A percentile compares a stretch with the other conserved stretches of the same genome.
Conservation (phyloP, 2,113 vertebrate genomes). For the Myotis lucifugus region DNA sequence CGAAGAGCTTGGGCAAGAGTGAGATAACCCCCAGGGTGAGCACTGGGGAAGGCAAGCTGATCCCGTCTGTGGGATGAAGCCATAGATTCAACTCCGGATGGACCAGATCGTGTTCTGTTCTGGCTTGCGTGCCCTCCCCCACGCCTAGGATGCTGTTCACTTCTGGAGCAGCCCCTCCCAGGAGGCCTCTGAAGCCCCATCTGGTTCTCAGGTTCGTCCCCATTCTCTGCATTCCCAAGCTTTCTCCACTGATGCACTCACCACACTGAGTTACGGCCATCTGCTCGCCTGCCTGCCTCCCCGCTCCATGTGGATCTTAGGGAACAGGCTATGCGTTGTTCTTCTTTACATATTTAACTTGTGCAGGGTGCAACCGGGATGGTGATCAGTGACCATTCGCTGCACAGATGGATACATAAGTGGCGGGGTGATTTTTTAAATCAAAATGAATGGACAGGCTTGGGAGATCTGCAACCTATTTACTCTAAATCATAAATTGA, state of each 20-base stretch:
- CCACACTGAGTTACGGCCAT: fast-evolving
- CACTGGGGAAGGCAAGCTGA: neutral
- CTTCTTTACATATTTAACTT: neutral
- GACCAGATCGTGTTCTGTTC: neutral
- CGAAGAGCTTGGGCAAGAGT: neutral
- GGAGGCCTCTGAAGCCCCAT: neutral
- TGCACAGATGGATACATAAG: neutral
- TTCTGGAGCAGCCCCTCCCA: neutral
- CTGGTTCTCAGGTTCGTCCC: neutral
- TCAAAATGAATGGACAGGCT: neutral
- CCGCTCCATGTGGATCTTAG: neutral
- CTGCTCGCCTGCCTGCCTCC: neutral
- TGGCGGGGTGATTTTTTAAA: neutral
- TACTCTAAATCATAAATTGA: neutral
- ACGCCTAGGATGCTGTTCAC: neutral
- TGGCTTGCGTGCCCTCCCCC: fast-evolving
- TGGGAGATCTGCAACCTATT: neutral
- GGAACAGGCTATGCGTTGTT: fast-evolving
- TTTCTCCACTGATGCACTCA: neutral
- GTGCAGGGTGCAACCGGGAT: neutral
- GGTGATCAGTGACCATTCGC: neutral
- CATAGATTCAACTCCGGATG: neutral
- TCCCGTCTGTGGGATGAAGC: neutral
- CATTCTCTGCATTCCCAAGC: neutral
- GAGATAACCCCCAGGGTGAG: neutral